These are phyloP conservation scores for Phalangium opilio DNA, from an alignment of 2,888 invertebrate genomes.

Conservation along the genomic window DNA sequence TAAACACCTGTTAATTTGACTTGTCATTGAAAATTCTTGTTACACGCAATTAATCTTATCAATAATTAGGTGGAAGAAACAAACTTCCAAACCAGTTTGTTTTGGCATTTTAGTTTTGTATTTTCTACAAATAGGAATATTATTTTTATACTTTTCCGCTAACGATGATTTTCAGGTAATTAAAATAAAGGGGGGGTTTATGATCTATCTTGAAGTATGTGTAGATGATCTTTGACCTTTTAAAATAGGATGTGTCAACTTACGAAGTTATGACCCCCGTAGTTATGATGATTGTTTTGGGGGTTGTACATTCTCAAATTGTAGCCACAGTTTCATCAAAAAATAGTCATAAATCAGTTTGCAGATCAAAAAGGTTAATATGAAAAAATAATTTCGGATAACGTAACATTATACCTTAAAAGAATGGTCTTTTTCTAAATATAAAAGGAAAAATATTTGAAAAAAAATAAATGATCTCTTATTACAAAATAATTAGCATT, in stretches of 20 bases:
- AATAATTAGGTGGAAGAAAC: background rate
- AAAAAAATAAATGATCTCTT: no score
- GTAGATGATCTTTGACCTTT: no score
- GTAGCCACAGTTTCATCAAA: conserved; percentile 33
- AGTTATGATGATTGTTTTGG: conserved; percentile 53
- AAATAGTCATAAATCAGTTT: conserved; percentile 10
- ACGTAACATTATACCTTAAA: no score
- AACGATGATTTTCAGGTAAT: conserved; percentile 23
- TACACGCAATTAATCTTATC: background rate
- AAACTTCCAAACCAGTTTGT: conserved; percentile 1
- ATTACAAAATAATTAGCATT: no score
- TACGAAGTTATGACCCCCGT: conserved; percentile 56
- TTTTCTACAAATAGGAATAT: conserved; percentile 51
- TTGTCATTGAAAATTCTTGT: background rate
- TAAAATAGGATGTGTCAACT: conserved; percentile 43
- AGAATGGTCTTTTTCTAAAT: no score
- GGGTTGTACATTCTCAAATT: conserved; percentile 64
- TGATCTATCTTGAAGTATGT: no score
- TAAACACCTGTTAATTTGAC: background rate
- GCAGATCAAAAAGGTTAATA: conserved; percentile 11
- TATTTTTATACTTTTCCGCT: conserved; percentile 37
- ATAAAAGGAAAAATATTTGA: no score
- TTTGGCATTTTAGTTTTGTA: conserved; percentile 53
- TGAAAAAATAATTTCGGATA: no score
- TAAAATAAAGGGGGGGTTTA: no score